phyloP scores from a whole-genome alignment of 2,888 invertebrate genomes.

The Leptogaster cylindrica region DNA sequence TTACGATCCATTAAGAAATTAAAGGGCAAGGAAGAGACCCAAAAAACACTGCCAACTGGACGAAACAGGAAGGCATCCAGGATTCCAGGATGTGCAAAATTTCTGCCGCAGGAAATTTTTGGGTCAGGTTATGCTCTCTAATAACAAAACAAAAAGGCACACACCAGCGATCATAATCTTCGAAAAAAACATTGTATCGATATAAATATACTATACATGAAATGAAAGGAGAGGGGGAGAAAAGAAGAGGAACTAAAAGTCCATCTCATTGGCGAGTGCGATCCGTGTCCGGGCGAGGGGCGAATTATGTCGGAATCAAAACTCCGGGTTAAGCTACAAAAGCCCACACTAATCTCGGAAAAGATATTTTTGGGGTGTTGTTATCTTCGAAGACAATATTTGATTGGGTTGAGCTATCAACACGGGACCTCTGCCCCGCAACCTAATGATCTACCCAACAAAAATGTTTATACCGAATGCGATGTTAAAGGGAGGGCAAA shows the following conservation, averaged over 20 bases:
- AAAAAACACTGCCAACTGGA: no score
- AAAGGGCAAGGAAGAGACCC: no score
- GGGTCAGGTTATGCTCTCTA: neutral
- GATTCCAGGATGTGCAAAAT: neutral
- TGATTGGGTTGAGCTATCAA: slow-evolving; percentile 7
- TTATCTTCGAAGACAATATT: slow-evolving; percentile 12
- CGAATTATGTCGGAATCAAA: neutral
- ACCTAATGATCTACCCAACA: neutral
- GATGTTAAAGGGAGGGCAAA: neutral
- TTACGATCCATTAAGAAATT: no score
- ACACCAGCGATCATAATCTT: no score
- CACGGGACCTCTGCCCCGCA: neutral
- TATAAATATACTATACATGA: no score
- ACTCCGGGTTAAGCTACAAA: neutral
- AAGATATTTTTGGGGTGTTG: slow-evolving; percentile 3
- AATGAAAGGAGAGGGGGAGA: neutral
- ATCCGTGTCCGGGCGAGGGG: neutral
- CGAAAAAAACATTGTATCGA: no score
- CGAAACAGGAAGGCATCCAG: no score
- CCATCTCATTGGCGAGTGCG: no score
- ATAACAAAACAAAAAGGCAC: no score
- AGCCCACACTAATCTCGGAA: slow-evolving; percentile 2
- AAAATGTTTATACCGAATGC: neutral
- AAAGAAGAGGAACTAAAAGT: no score
- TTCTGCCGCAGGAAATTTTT: neutral